A percentile compares a stretch with the other conserved stretches of the same genome.
Conservation (phyloP, 1,140 invertebrate genomes). For the Apis florea region DNA sequence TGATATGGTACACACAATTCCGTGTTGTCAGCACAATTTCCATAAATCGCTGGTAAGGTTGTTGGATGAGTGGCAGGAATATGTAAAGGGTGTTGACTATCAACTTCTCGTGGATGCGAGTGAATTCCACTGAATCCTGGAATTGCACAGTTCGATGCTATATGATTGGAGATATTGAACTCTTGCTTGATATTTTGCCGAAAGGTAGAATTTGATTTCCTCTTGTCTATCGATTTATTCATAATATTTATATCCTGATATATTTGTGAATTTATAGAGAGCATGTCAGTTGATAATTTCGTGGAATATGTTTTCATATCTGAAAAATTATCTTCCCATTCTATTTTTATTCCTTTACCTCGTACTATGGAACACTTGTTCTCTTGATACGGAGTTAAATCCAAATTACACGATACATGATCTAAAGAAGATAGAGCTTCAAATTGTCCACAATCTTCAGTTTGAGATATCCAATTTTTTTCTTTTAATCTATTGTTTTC, state of each 20-base stretch:
- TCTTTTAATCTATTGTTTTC: conserved; percentile 51
- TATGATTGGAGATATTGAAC: conserved; percentile 53
- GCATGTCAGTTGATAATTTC: conserved; percentile 43
- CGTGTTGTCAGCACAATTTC: conserved; percentile 61
- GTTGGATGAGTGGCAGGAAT: conserved; percentile 61
- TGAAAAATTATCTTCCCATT: conserved; percentile 49
- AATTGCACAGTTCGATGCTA: conserved; percentile 59
- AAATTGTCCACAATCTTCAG: conserved; percentile 44
- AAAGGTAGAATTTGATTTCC: conserved; percentile 53
- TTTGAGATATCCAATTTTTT: conserved; percentile 41
- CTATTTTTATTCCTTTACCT: conserved; percentile 56
- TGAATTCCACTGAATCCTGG: conserved; percentile 60
- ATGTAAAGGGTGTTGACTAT: conserved; percentile 63
- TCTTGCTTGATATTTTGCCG: conserved; percentile 72
- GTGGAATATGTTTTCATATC: conserved; percentile 53
- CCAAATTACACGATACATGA: conserved; percentile 48
- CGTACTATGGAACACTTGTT: conserved; percentile 42
- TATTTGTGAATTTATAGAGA: conserved; percentile 42
- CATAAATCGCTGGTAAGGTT: conserved; percentile 62
- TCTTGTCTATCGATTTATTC: conserved; percentile 48
- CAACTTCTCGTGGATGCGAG: conserved; percentile 60
- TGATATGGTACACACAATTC: conserved; percentile 71
- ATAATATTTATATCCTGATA: conserved; percentile 49
- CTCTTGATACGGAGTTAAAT: conserved; percentile 51
- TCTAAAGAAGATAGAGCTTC: conserved; percentile 49